Percentiles rank a stretch among this genome's conserved stretches.
Conservation (phyloP, 2,888 invertebrate species). For the Orthosia incerta region DNA sequence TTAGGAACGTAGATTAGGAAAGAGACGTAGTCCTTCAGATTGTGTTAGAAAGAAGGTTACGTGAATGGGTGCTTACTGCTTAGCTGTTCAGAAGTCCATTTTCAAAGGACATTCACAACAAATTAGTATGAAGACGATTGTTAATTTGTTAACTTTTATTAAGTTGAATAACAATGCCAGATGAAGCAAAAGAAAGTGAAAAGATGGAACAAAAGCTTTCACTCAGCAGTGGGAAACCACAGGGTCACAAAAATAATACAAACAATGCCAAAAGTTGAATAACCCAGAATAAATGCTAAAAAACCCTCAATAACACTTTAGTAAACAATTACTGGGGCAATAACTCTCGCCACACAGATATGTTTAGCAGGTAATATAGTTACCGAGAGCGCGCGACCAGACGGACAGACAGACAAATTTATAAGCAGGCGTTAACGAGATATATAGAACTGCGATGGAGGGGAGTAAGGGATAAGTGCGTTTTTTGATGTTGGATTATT, state of each 20-base stretch:
- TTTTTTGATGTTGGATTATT: conserved; percentile 13
- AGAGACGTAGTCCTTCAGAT: too few species aligned
- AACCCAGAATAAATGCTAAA: conserved; percentile 42
- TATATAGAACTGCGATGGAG: conserved; percentile 62
- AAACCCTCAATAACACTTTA: conserved; percentile 65
- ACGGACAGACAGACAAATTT: conserved; percentile 84
- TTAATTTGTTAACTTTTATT: too few species aligned
- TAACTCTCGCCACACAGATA: conserved; percentile 67
- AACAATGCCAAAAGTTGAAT: conserved; percentile 43
- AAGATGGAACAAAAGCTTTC: too few species aligned
- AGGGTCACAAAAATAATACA: neutral
- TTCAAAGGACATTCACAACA: too few species aligned
- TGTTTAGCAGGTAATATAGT: conserved; percentile 71
- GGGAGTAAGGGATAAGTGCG: conserved; percentile 60
- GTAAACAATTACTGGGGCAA: conserved; percentile 72
- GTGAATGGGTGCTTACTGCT: too few species aligned
- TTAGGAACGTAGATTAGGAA: too few species aligned
- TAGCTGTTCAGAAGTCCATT: too few species aligned
- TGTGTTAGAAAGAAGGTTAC: too few species aligned
- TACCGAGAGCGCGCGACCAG: conserved; percentile 66
- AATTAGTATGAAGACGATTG: too few species aligned
- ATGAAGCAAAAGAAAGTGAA: too few species aligned
- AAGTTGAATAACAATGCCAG: too few species aligned
- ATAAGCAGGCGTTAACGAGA: conserved; percentile 86
- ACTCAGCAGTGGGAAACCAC: too few species aligned